Evolutionary conservation across 2,113 vertebrate species (phyloP).

Genomic region (Vireo altiloquus): DNA sequence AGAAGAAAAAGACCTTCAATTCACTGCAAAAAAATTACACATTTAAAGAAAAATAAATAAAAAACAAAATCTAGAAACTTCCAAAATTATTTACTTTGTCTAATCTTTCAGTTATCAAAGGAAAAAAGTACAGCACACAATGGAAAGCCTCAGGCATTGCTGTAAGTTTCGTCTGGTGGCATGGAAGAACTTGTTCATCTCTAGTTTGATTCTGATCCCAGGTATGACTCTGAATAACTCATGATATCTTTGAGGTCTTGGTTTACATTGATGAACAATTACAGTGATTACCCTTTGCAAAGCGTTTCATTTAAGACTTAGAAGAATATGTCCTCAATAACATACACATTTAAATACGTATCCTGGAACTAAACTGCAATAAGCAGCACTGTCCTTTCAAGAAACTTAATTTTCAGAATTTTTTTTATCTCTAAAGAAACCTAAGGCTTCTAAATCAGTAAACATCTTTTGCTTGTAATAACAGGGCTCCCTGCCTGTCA

Average conservation of each 20-base stretch:
- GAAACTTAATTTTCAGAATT: not conserved
- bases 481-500: not conserved
- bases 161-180: not conserved
- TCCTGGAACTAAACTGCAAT: not conserved
- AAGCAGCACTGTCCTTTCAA: not conserved
- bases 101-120: not conserved
- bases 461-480: not conserved
- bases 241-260: not conserved
- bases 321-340: not conserved
- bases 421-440: not conserved
- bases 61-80: not conserved
- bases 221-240: not conserved
- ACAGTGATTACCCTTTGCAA: not conserved
- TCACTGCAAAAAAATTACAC: not conserved
- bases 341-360: fast-evolving
- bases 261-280: not conserved
- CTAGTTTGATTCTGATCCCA: not conserved
- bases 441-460: not conserved
- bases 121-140: not conserved
- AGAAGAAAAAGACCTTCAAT: not conserved
- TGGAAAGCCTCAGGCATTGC: not conserved
- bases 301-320: not conserved
- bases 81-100: not conserved
- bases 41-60: not conserved
- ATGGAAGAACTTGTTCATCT: not conserved